phyloP scores from a whole-genome alignment of 2,113 vertebrate genomes.

The Gasterosteus aculeatus region DNA sequence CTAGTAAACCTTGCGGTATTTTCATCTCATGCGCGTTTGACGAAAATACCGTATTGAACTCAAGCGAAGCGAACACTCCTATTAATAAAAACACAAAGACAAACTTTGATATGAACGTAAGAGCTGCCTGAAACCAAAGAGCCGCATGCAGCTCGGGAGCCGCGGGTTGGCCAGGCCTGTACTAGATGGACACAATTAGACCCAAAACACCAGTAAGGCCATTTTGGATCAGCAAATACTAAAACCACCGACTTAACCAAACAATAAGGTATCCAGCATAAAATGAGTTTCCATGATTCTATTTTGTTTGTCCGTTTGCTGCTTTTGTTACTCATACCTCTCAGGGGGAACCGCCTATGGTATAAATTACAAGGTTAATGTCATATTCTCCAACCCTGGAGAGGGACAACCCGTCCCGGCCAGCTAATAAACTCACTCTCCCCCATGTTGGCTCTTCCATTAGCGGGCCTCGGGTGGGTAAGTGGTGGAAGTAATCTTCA shows the following conservation, averaged over 20 bases:
- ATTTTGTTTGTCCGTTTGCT: not conserved
- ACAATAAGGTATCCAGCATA: not conserved
- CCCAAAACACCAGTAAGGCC: not conserved
- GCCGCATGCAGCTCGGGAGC: too few species aligned
- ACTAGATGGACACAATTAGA: not conserved
- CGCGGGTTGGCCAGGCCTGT: too few species aligned
- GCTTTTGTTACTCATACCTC: not conserved
- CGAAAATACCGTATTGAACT: too few species aligned
- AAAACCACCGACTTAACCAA: not conserved
- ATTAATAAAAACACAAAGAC: too few species aligned
- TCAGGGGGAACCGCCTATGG: not conserved
- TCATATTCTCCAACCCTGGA: constrained; percentile 1
- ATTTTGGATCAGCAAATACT: not conserved
- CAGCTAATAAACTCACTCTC: not conserved
- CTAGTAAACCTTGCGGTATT: too few species aligned
- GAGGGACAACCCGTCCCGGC: not conserved
- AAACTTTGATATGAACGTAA: too few species aligned
- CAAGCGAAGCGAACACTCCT: too few species aligned
- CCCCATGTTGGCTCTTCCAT: constrained; percentile 53
- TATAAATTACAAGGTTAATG: constrained; percentile 14
- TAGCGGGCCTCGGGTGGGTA: constrained; percentile 52
- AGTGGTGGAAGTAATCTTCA: constrained; percentile 78
- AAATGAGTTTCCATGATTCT: not conserved
- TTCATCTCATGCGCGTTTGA: too few species aligned
- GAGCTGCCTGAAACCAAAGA: too few species aligned